Evolutionary conservation across 2,113 vertebrate species (phyloP).

Genomic region (Chunga burmeisteri): DNA sequence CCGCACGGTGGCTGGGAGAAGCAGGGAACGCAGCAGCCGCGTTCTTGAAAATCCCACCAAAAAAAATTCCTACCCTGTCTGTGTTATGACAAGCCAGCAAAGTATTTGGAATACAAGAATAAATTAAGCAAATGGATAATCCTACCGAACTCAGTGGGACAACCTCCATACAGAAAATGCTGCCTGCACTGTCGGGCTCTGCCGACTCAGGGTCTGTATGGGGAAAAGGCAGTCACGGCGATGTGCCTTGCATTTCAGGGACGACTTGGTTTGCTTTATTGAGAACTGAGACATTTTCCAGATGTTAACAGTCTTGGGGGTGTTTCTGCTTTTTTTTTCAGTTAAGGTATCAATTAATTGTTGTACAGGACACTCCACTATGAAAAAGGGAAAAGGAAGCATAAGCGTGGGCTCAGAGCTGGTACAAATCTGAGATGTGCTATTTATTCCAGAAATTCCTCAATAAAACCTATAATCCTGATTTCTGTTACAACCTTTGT

Average conservation of each 20-base stretch:
- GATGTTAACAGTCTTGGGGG: not conserved
- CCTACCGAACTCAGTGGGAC: not conserved
- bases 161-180: not conserved
- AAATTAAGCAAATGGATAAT: not conserved
- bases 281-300: not conserved
- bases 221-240: not conserved
- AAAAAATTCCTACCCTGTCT: not conserved
- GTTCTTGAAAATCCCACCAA: not conserved
- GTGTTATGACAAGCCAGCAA: not conserved
- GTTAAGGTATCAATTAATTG: not conserved
- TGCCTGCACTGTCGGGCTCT: not conserved
- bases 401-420: not conserved
- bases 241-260: not conserved
- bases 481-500: not conserved
- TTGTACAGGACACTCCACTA: not conserved
- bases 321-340: not conserved
- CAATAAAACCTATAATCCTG: fast-evolving
- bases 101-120: not conserved
- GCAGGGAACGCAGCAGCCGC: not conserved
- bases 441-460: not conserved
- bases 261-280: not conserved
- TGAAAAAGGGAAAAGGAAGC: not conserved
- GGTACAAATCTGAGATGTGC: not conserved
- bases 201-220: fast-evolving
- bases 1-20: not conserved